Conservation (phyloP, 2,113 vertebrate genomes). For the Peromyscus californicus region DNA sequence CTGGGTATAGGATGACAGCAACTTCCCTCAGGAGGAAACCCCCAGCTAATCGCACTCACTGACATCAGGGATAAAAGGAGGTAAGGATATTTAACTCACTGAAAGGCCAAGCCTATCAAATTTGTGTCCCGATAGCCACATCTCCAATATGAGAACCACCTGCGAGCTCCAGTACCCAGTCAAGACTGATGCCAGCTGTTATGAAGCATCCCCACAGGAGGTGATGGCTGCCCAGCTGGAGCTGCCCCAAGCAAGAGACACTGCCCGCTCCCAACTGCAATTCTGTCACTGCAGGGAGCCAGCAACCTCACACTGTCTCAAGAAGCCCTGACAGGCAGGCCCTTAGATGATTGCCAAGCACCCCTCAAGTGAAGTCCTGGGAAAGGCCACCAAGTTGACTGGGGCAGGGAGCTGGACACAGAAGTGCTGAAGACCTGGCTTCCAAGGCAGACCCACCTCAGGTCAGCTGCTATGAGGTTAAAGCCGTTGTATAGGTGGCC, state of each 20-base stretch:
- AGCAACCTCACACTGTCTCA: neutral
- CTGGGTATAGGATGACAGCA: neutral
- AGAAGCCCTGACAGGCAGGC: neutral
- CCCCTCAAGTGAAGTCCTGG: neutral
- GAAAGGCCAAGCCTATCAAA: neutral
- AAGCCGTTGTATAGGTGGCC: constrained; percentile 97
- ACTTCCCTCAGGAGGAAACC: neutral
- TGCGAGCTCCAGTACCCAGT: neutral
- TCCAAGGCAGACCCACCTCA: constrained; percentile 91
- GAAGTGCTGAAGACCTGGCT: neutral
- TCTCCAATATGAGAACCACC: neutral
- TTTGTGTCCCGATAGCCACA: neutral
- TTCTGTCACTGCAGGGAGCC: neutral
- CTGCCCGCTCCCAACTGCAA: too few relatives aligned
- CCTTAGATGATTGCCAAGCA: neutral
- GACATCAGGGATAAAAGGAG: neutral
- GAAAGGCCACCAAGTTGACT: neutral
- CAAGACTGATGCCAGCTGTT: neutral
- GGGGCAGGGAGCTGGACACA: neutral
- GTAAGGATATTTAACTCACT: neutral
- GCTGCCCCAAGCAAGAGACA: neutral
- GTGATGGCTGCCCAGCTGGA: neutral
- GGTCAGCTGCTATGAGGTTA: constrained; percentile 97
- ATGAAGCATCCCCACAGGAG: neutral
- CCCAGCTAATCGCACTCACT: neutral